Evolutionary conservation across 2,888 invertebrate species (phyloP), one percentile per base, ranked within the genome.

Genomic region (Oscheius sp.): DNA sequence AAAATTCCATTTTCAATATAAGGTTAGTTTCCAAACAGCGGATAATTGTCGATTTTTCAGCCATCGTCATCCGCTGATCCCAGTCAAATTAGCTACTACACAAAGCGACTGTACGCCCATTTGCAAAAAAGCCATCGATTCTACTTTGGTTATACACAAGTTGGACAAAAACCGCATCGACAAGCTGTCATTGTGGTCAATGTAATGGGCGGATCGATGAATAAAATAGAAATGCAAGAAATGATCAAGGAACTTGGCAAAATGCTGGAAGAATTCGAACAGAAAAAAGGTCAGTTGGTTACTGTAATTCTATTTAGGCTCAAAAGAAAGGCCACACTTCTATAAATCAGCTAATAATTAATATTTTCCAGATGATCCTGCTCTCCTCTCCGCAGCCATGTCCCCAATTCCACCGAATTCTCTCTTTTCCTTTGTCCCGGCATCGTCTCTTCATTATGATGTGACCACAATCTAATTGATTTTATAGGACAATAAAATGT

Each of bases 231-330:
- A 2, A n/a, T 58, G 21, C 25, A 58, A n/a, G 58, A 58, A 29
- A 58, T 55, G 12, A 16, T 23, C n/a, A 16, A 7, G n/a, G 58
- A 58, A 12, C 56, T 58, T 1, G 16, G 56, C 21, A 21, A n/a
- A 27, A 23, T 58, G 27, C n/a, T 58, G n/a, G 58, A 58, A n/a
- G 58, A 58, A 58, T 58, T 58, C 13, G 58, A 58, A 27, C 27
- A 27, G 27, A 58, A 58, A 29, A 2, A 58, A 29, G 58, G 27
- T 58, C 12, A 58, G 29, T 6, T 16, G 35, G 9, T 35, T 53
- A 9, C 21, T 3, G 35, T 35, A 35, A 35, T 35, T 35, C 9
- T 35, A 3, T n/a, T n/a, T n/a, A n/a, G n/a, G n/a, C n/a, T n/a
- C n/a, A n/a, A n/a, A n/a, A n/a, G n/a, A n/a, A n/a, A n/a, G n/a